phyloP scores from a whole-genome alignment of 2,888 invertebrate genomes.

The Spodoptera littoralis region DNA sequence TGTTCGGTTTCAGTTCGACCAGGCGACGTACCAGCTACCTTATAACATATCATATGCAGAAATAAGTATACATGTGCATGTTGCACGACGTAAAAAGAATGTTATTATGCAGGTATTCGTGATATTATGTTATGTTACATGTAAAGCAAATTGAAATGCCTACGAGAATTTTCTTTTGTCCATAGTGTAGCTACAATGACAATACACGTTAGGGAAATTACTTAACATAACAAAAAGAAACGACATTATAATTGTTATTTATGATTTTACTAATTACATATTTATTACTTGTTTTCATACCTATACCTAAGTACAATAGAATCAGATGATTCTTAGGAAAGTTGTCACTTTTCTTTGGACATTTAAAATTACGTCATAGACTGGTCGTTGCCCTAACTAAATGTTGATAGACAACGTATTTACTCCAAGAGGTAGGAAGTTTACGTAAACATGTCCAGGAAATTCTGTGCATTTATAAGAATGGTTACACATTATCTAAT shows the following conservation, averaged over 20 bases:
- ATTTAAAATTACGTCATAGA: slow-evolving; percentile 31
- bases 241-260: too few species aligned
- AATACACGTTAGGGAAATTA: too few species aligned
- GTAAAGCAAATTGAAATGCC: too few species aligned
- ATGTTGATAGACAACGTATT: slow-evolving; percentile 8
- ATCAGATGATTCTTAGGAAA: slow-evolving; percentile 26
- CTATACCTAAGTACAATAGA: neutral
- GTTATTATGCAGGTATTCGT: too few species aligned
- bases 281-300: too few species aligned
- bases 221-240: too few species aligned
- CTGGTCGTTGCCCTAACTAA: slow-evolving; percentile 15
- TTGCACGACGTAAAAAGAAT: slow-evolving; percentile 3
- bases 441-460: slow-evolving; percentile 34
- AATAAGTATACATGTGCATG: slow-evolving; percentile 35
- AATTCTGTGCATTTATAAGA: slow-evolving; percentile 16
- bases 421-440: slow-evolving; percentile 17
- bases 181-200: too few species aligned
- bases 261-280: too few species aligned
- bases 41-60: too few species aligned
- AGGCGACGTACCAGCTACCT: too few species aligned
- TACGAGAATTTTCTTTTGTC: too few species aligned
- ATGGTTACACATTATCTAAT: neutral
- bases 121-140: too few species aligned
- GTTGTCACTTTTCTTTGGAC: slow-evolving; percentile 19
- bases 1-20: slow-evolving; percentile 6